phyloP scores from a whole-genome alignment of 2,888 invertebrate species.

The Glomeris marginata region DNA sequence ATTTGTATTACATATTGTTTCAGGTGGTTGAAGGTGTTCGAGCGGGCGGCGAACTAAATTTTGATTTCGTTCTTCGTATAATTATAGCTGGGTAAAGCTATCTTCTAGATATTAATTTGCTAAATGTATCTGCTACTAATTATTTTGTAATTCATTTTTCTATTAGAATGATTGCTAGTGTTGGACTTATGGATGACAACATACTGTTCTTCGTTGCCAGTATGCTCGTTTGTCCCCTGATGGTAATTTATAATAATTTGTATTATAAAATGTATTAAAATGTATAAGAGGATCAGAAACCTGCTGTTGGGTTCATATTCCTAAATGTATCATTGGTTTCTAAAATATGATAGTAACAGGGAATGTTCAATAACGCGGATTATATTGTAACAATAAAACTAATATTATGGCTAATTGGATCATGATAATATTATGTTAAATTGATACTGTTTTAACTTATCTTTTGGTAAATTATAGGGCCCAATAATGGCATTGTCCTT shows the following conservation, averaged over 20 bases:
- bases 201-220: constrained; percentile 58
- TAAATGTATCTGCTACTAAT: constrained; percentile 9
- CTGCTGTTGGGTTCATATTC: too few relatives aligned
- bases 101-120: constrained; percentile 2
- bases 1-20: background rate
- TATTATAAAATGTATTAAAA: too few relatives aligned
- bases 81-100: constrained; percentile 47
- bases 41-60: constrained; percentile 52
- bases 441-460: too few relatives aligned
- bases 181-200: constrained; percentile 57
- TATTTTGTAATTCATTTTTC: constrained; percentile 21
- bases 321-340: too few relatives aligned
- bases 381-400: too few relatives aligned
- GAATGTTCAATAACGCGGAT: too few relatives aligned
- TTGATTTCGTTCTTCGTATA: constrained; percentile 56
- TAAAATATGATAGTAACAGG: too few relatives aligned
- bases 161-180: constrained; percentile 58
- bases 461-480: too few relatives aligned
- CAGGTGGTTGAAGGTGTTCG: constrained; percentile 50
- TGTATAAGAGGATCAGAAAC: too few relatives aligned
- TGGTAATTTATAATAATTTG: too few relatives aligned
- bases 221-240: constrained; percentile 65
- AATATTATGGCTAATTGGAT: too few relatives aligned
- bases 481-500: constrained; percentile 12
- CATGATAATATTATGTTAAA: too few relatives aligned